Evolutionary conservation across 2,888 invertebrate species (phyloP).

Genomic region (Lycocerus yunnanus): DNA sequence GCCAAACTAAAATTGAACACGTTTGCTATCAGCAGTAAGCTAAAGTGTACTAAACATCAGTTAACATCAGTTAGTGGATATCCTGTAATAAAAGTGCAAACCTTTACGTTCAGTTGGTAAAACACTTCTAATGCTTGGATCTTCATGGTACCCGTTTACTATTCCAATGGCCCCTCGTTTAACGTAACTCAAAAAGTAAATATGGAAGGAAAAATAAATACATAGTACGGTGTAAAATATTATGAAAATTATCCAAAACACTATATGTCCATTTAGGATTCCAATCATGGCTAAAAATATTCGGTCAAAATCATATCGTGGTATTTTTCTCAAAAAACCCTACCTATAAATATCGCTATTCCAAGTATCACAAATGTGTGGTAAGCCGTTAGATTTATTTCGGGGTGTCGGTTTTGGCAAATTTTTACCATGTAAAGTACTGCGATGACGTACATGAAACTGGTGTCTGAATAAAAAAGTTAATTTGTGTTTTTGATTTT

Average conservation of each 20-base stretch:
- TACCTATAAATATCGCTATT: constrained; percentile 70
- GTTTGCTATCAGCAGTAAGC: constrained; percentile 63
- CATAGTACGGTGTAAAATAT: constrained; percentile 68
- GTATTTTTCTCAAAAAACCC: constrained; percentile 41
- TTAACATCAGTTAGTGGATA: background rate
- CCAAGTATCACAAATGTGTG: constrained; percentile 77
- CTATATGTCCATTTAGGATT: constrained; percentile 65
- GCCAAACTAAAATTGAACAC: constrained; percentile 67
- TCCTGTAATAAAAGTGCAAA: background rate
- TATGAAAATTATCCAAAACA: constrained; percentile 76
- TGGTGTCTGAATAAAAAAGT: constrained; percentile 71
- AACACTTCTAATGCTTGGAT: constrained; percentile 53
- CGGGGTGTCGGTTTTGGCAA: constrained; percentile 86
- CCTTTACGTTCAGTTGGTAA: constrained; percentile 42
- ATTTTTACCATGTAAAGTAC: constrained; percentile 84
- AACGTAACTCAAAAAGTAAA: constrained; percentile 51
- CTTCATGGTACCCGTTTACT: constrained; percentile 59
- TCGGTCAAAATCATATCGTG: background rate
- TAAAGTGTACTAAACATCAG: constrained; percentile 56
- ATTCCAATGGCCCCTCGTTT: constrained; percentile 63
- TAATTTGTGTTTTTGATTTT: background rate
- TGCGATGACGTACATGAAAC: constrained; percentile 91
- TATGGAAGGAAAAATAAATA: constrained; percentile 49
- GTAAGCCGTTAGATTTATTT: constrained; percentile 82
- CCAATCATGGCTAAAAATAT: constrained; percentile 66